Evolutionary conservation across 1,140 invertebrate genomes (phyloP).

Genomic region (Piezodorus guildinii): DNA sequence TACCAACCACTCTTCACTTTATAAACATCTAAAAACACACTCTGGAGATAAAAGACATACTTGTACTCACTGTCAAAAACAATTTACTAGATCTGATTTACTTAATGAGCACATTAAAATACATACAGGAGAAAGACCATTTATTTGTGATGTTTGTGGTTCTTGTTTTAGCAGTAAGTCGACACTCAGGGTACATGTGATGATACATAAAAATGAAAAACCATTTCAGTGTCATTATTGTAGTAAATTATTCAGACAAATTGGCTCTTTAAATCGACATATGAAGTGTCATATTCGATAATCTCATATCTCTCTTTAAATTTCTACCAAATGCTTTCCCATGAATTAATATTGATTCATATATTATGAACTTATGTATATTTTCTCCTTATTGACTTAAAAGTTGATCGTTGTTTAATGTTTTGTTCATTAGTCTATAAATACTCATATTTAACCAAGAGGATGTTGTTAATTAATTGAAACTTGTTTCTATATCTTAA

Average conservation of each 20-base stretch:
- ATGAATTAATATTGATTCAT: too few relatives aligned
- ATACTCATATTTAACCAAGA: too few relatives aligned
- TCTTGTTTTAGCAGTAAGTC: constrained; percentile 1
- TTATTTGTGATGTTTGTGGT: constrained; percentile 34
- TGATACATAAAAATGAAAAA: constrained; percentile 18
- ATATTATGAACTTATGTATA: too few relatives aligned
- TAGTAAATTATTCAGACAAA: constrained; percentile 21
- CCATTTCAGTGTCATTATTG: constrained; percentile 26
- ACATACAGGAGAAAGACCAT: constrained; percentile 31
- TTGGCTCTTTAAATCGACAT: constrained; percentile 29
- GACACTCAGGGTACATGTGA: background rate
- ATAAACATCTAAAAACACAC: constrained; percentile 1
- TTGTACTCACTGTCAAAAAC: background rate
- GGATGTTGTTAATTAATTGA: too few relatives aligned
- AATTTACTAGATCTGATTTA: background rate
- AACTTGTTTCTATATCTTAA: too few relatives aligned
- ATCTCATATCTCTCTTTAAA: too few relatives aligned
- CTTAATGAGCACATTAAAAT: constrained; percentile 28
- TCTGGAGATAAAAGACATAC: background rate
- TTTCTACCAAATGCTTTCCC: too few relatives aligned
- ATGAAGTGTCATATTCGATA: constrained; percentile 33
- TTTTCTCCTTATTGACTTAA: too few relatives aligned
- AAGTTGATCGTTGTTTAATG: too few relatives aligned
- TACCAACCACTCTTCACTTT: background rate
- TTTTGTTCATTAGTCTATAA: too few relatives aligned